Evolutionary conservation across 2,797 vertebrate genomes (phyloP).

Genomic region (Huso huso): DNA sequence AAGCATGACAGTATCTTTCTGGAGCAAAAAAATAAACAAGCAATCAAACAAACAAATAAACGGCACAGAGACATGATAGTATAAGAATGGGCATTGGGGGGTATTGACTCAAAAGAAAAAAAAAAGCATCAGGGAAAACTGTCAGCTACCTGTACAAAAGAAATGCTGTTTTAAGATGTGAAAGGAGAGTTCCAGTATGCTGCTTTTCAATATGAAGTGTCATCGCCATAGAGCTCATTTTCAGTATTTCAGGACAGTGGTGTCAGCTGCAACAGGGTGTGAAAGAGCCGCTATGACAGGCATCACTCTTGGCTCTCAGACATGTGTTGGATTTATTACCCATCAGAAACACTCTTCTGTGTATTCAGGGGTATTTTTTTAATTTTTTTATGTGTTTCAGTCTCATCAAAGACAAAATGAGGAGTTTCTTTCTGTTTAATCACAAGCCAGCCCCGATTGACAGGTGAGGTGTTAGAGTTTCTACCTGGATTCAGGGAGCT

Average conservation of each 20-base stretch:
- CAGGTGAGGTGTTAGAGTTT: conserved; percentile 18
- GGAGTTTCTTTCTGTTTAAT: conserved; percentile 35
- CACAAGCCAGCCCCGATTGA: conserved; percentile 30
- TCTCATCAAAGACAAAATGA: conserved; percentile 28
- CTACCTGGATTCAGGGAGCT: conserved; percentile 36
- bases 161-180: no score
- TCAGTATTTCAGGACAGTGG: not conserved
- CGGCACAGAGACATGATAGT: no score
- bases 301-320: conserved; percentile 26
- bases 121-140: no score
- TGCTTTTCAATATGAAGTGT: no score
- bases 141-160: no score
- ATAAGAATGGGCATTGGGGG: no score
- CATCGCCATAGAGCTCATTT: no score
- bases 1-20: no score
- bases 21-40: no score
- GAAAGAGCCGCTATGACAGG: conserved; percentile 23
- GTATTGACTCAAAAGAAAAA: no score
- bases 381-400: not conserved
- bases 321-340: conserved; percentile 27
- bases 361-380: conserved; percentile 8
- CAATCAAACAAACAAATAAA: no score
- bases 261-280: not conserved
- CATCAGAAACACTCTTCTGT: not conserved
- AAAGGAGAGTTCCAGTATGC: no score